Percentiles rank a stretch among this genome's conserved stretches.
Conservation (phyloP, 1,140 invertebrate species). For the Drosophila sp. region DNA sequence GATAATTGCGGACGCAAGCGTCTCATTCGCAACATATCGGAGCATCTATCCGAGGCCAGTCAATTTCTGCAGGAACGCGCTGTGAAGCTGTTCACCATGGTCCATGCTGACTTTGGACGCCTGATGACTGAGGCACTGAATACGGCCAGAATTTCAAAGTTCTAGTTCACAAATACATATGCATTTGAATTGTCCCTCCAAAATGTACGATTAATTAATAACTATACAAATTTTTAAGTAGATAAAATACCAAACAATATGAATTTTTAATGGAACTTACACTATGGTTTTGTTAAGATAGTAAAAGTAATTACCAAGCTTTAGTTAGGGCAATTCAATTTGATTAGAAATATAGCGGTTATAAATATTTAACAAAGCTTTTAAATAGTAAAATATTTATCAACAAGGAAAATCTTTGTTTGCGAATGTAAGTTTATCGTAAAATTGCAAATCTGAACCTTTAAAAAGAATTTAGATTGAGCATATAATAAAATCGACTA, state of each 20-base stretch:
- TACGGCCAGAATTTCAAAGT: conserved; percentile 86
- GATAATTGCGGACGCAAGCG: conserved; percentile 89
- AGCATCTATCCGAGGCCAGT: conserved; percentile 90
- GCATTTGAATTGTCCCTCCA: neutral
- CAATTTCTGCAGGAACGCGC: conserved; percentile 94
- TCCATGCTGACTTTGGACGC: conserved; percentile 88
- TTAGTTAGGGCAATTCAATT: no score
- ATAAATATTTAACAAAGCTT: no score
- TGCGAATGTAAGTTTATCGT: no score
- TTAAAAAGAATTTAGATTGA: no score
- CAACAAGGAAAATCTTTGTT: no score
- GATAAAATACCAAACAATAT: neutral
- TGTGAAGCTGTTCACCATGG: conserved; percentile 89
- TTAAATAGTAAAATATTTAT: no score
- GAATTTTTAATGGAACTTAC: no score
- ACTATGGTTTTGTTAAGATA: no score
- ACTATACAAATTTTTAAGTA: conserved; percentile 1
- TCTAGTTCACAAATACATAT: conserved; percentile 72
- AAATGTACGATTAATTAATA: neutral
- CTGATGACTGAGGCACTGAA: conserved; percentile 88
- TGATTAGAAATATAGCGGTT: no score
- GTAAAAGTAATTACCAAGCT: no score
- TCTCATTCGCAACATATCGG: conserved; percentile 92
- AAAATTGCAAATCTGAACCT: no score
- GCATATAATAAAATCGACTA: no score